phyloP scores from a whole-genome alignment of 2,797 vertebrate species.

The Hippoglossus hippoglossus region DNA sequence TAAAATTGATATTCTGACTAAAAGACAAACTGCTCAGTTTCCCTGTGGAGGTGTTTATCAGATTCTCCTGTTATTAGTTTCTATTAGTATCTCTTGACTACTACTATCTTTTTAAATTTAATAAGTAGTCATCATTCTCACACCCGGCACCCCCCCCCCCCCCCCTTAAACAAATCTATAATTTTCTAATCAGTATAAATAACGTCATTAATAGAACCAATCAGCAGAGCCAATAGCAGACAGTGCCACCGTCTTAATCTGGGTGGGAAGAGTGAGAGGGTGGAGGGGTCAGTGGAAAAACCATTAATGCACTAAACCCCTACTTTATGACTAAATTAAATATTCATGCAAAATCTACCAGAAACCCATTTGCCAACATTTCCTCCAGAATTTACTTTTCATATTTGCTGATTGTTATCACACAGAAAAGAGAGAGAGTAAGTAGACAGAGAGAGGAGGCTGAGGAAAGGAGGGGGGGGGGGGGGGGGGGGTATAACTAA shows the following conservation, averaged over 20 bases:
- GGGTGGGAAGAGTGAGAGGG: conserved; percentile 38
- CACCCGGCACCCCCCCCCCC: conserved; percentile 12
- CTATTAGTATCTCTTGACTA: conserved; percentile 46
- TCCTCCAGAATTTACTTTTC: conserved; percentile 83
- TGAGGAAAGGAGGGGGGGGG: conserved; percentile 1
- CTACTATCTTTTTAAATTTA: conserved; percentile 19
- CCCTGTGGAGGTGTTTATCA: conserved; percentile 43
- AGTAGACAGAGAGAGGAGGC: conserved; percentile 24
- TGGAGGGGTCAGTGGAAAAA: conserved; percentile 59
- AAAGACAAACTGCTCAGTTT: conserved; percentile 58
- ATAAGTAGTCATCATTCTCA: conserved; percentile 37
- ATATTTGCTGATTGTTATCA: conserved; percentile 85
- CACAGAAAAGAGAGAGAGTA: conserved; percentile 38
- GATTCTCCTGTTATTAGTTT: conserved; percentile 46
- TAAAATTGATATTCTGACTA: conserved; percentile 60
- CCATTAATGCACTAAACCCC: conserved; percentile 79
- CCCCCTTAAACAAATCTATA: conserved; percentile 49
- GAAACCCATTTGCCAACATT: conserved; percentile 85
- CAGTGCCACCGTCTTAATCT: conserved; percentile 65
- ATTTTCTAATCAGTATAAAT: conserved; percentile 68
- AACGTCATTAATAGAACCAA: conserved; percentile 68
- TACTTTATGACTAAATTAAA: conserved; percentile 84
- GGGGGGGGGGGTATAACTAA: conserved; percentile 45
- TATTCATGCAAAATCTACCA: conserved; percentile 84
- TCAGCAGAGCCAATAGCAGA: conserved; percentile 52